Conservation (phyloP, 35 echinoderm and acorn worm species). For the Nesometra sesokonis region DNA sequence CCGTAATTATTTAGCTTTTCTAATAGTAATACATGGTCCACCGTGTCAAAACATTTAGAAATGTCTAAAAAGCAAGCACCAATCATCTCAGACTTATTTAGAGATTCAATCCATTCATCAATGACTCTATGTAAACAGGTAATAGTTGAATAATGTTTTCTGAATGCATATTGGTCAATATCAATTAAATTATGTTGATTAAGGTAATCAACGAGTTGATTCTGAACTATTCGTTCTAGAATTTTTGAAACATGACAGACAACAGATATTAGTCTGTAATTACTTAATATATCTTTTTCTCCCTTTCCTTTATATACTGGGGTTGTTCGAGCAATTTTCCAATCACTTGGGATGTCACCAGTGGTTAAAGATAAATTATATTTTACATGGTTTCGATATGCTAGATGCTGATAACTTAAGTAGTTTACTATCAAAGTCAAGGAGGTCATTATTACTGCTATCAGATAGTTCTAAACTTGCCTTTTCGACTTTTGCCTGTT, state of each 20-base stretch:
- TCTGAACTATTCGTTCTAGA: not conserved
- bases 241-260: slow-evolving; percentile 23
- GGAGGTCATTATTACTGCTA: no score
- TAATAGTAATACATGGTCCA: not conserved
- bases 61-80: slow-evolving; percentile 15
- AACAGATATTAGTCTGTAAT: slow-evolving; percentile 25
- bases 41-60: no score
- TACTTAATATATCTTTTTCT: not conserved
- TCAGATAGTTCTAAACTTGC: no score
- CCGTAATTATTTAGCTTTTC: no score
- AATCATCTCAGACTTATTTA: slow-evolving; percentile 1
- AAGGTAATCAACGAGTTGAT: not conserved
- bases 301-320: slow-evolving; percentile 31
- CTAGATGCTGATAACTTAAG: no score
- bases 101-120: slow-evolving; percentile 6
- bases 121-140: no score
- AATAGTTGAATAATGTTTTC: slow-evolving; percentile 11
- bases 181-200: slow-evolving; percentile 11
- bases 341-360: slow-evolving; percentile 1
- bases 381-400: no score
- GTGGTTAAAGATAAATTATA: not conserved
- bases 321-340: slow-evolving; percentile 19
- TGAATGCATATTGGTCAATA: slow-evolving; percentile 25
- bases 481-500: no score
- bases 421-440: no score